phyloP scores from a whole-genome alignment of 2,113 vertebrate species.

The Nothobranchius kuhntae region DNA sequence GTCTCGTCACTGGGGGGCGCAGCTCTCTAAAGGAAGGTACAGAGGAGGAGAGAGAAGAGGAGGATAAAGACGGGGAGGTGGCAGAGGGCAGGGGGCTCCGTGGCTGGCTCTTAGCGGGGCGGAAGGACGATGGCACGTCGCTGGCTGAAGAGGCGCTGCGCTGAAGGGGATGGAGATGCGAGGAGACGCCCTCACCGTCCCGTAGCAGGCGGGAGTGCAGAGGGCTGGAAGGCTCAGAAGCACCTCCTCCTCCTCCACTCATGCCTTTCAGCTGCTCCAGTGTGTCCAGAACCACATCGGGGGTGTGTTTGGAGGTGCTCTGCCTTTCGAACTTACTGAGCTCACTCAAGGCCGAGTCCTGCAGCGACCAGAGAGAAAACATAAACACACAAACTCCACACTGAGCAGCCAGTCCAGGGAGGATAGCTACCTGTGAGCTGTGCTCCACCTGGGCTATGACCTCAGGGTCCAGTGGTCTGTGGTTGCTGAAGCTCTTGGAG shows the following conservation, averaged over 20 bases:
- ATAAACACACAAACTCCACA: neutral
- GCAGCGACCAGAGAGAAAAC: conserved; percentile 66
- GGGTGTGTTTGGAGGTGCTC: conserved; percentile 89
- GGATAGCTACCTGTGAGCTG: conserved; percentile 72
- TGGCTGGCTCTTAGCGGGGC: conserved; percentile 84
- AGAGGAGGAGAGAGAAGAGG: conserved; percentile 72
- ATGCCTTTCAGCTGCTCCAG: conserved; percentile 93
- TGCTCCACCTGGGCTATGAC: conserved; percentile 89
- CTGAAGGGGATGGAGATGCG: conserved; percentile 83
- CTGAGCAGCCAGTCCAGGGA: too few relatives aligned
- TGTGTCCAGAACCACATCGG: conserved; percentile 96
- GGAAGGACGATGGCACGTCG: conserved; percentile 92
- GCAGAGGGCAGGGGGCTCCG: conserved; percentile 73
- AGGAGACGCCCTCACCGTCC: conserved; percentile 87
- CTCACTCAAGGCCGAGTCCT: conserved; percentile 91
- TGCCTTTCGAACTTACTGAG: conserved; percentile 91
- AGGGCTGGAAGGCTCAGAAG: conserved; percentile 95
- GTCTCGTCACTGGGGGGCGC: conserved; percentile 91
- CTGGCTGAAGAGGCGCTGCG: conserved; percentile 93
- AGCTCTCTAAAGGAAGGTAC: conserved; percentile 75
- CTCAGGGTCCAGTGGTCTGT: conserved; percentile 93
- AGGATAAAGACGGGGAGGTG: conserved; percentile 60
- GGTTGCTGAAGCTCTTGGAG: conserved; percentile 99
- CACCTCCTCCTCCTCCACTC: conserved; percentile 72
- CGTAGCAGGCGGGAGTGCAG: conserved; percentile 92